A percentile compares a stretch with the other conserved stretches of the same genome.
These are phyloP conservation scores for Arenaria interpres DNA, from an alignment of 2,113 vertebrate genomes.

Conservation along the genomic window DNA sequence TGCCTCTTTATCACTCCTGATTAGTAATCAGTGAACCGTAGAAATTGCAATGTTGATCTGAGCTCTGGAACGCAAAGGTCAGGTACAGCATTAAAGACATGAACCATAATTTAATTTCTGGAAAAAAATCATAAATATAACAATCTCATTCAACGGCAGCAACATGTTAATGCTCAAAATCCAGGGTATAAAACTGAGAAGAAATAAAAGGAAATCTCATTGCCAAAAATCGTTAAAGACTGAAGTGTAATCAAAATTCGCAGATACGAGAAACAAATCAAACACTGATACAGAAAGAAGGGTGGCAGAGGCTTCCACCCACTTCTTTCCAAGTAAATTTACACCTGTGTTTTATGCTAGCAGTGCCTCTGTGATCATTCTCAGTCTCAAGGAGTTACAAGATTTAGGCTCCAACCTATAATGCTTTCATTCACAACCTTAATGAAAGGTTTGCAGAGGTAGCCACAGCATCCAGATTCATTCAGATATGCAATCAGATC, in stretches of 20 bases:
- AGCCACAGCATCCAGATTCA: not conserved
- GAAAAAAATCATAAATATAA: not conserved
- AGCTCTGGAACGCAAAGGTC: not conserved
- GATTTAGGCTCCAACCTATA: not conserved
- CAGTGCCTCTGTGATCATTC: not conserved
- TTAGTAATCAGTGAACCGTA: not conserved
- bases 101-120: not conserved
- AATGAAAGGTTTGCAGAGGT: not conserved
- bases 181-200: not conserved
- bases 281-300: not conserved
- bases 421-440: not conserved
- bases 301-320: not conserved
- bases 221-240: not conserved
- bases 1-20: not conserved
- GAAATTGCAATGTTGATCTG: not conserved
- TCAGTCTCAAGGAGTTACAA: not conserved
- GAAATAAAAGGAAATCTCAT: not conserved
- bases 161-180: not conserved
- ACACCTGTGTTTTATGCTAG: not conserved
- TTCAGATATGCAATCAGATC: conserved; percentile 37
- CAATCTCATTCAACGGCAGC: not conserved
- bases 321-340: not conserved
- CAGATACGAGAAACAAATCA: not conserved
- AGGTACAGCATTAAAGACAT: not conserved
- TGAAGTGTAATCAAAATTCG: not conserved